Evolutionary conservation across 2,888 invertebrate genomes (phyloP).

Genomic region (Stictocephala bisonia): DNA sequence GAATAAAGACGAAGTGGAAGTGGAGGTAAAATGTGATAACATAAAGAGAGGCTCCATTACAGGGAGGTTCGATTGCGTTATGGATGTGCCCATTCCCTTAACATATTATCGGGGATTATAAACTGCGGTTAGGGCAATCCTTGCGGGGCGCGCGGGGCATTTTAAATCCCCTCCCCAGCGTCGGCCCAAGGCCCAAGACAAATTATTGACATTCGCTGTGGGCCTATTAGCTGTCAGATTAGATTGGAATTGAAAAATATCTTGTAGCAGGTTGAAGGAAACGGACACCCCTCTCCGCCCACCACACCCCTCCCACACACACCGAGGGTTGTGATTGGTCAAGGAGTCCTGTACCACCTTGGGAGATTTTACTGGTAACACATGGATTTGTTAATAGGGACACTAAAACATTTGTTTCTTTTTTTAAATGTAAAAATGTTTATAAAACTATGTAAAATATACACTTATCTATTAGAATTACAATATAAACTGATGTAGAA

Average conservation of each 20-base stretch:
- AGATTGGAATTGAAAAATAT: conserved; percentile 62
- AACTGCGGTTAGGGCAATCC: conserved; percentile 46
- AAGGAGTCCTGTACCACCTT: neutral
- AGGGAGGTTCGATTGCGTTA: conserved; percentile 10
- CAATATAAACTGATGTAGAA: too few species aligned
- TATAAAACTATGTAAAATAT: too few species aligned
- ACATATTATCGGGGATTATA: conserved; percentile 47
- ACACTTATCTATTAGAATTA: too few species aligned
- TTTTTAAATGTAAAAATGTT: too few species aligned
- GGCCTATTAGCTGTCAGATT: conserved; percentile 61
- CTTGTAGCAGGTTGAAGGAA: conserved; percentile 44
- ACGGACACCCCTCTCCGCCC: conserved; percentile 34
- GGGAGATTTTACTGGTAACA: too few species aligned
- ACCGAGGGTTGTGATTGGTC: conserved; percentile 14
- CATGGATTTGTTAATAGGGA: too few species aligned
- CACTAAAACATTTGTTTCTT: too few species aligned
- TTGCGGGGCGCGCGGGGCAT: conserved; percentile 36
- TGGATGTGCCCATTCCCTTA: conserved; percentile 42
- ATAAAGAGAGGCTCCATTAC: conserved; percentile 35
- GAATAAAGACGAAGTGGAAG: neutral
- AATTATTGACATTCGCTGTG: conserved; percentile 59
- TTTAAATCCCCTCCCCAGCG: conserved; percentile 40
- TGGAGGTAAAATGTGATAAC: conserved; percentile 28
- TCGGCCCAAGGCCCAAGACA: conserved; percentile 46
- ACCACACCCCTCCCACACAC: neutral